Evolutionary conservation across 1,140 invertebrate genomes (phyloP).

Genomic region (Anagrus nilaparvatae): DNA sequence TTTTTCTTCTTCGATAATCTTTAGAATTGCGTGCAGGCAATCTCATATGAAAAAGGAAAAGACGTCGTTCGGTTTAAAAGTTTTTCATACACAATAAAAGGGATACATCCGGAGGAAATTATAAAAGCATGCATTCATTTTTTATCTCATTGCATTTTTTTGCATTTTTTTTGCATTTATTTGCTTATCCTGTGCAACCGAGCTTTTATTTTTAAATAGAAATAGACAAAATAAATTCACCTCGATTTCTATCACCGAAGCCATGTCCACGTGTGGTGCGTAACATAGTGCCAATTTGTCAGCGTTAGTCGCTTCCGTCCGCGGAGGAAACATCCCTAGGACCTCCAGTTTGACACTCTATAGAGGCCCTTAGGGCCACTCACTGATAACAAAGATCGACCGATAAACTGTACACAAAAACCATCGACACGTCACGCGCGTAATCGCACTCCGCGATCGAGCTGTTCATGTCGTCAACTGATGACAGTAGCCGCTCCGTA

Average conservation of each 20-base stretch:
- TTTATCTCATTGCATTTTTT: too few species aligned
- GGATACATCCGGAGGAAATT: slow-evolving; percentile 7
- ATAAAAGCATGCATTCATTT: too few species aligned
- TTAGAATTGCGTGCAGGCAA: too few species aligned
- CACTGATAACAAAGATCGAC: background rate
- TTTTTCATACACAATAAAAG: too few species aligned
- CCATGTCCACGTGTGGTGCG: slow-evolving; percentile 42
- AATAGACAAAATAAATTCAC: slow-evolving; percentile 22
- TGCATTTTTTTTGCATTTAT: too few species aligned
- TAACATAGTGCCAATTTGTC: slow-evolving; percentile 43
- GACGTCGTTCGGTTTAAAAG: too few species aligned
- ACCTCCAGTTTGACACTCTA: slow-evolving; percentile 36
- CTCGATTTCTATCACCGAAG: slow-evolving; percentile 41
- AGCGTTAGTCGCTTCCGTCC: slow-evolving; percentile 37
- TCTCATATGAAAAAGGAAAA: too few species aligned
- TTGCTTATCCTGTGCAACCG: slow-evolving; percentile 8
- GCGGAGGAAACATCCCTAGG: slow-evolving; percentile 41
- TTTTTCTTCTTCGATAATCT: too few species aligned
- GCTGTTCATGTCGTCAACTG: slow-evolving; percentile 7
- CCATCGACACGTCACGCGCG: slow-evolving; percentile 6
- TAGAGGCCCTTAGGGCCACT: slow-evolving; percentile 4
- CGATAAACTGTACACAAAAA: background rate
- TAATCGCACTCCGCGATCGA: background rate
- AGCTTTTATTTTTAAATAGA: too few species aligned
- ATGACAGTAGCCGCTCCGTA: slow-evolving; percentile 1